These are phyloP conservation scores for Phalloptychus januarius DNA, from an alignment of 2,797 vertebrate species.

Conservation along the genomic window DNA sequence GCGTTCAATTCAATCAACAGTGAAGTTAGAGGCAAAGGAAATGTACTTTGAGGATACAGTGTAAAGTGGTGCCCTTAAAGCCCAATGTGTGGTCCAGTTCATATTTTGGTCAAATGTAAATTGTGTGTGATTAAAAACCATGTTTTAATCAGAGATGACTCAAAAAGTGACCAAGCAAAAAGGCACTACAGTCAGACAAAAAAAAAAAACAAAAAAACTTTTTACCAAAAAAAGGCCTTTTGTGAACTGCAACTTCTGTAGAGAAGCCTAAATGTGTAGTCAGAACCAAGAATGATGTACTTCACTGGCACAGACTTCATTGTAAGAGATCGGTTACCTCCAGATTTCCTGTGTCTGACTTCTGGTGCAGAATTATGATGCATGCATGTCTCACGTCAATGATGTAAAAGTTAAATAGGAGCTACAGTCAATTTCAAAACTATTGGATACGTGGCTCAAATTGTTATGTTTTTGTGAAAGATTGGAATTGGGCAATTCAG, in stretches of 20 bases:
- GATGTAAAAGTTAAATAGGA: neutral
- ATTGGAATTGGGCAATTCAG: neutral
- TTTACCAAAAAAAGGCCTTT: neutral
- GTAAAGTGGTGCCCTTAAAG: conserved; percentile 60
- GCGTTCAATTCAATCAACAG: conserved; percentile 51
- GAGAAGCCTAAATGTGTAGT: neutral
- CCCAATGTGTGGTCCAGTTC: conserved; percentile 48
- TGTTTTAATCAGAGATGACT: neutral
- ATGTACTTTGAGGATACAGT: conserved; percentile 49
- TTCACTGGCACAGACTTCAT: neutral
- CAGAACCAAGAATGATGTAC: neutral
- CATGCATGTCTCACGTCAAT: neutral
- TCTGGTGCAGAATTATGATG: neutral
- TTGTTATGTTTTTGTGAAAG: neutral
- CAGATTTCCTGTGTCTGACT: neutral
- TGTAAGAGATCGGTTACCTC: neutral
- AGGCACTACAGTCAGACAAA: neutral
- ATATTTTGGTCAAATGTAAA: conserved; percentile 27
- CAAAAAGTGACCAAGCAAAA: neutral
- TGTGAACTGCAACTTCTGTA: neutral
- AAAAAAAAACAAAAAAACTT: neutral
- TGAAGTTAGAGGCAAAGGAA: conserved; percentile 36
- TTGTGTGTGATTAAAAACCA: neutral
- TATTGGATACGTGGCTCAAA: neutral
- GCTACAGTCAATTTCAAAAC: neutral